Percentiles rank a stretch among this genome's conserved stretches.
Conservation (phyloP, 2,888 invertebrate genomes). For the Drosophila birchii region DNA sequence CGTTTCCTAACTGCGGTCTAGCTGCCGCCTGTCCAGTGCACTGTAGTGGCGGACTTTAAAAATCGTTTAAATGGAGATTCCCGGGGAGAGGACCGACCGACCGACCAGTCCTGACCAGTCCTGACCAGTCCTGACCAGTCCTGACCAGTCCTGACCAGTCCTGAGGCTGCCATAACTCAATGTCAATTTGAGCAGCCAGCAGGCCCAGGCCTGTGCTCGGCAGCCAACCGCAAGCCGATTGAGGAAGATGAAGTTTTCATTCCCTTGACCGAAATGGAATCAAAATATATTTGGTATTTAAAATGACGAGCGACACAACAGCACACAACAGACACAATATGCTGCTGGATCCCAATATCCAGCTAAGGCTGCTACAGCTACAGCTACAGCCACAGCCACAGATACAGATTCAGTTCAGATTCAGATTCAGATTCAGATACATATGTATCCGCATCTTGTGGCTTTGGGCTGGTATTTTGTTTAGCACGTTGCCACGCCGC, state of each 20-base stretch:
- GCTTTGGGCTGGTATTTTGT: constrained; percentile 34
- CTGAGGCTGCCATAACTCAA: constrained; percentile 70
- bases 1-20: constrained; percentile 23
- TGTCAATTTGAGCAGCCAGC: constrained; percentile 57
- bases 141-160: constrained; percentile 39
- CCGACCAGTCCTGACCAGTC: constrained; percentile 42
- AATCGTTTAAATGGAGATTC: constrained; percentile 42
- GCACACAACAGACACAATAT: constrained; percentile 15
- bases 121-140: constrained; percentile 50
- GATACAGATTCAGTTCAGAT: not conserved
- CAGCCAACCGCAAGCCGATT: constrained; percentile 44
- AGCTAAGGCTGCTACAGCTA: constrained; percentile 2
- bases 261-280: constrained; percentile 56
- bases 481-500: constrained; percentile 34
- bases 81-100: not conserved
- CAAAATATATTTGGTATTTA: constrained; percentile 60
- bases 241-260: constrained; percentile 55
- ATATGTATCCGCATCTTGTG: constrained; percentile 35
- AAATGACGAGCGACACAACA: constrained; percentile 51
- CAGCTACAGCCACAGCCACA: constrained; percentile 1
- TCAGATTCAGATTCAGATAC: constrained; percentile 17
- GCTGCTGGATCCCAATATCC: constrained; percentile 1
- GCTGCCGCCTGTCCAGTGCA: constrained; percentile 17
- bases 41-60: constrained; percentile 35
- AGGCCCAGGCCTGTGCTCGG: constrained; percentile 32